phyloP scores from a whole-genome alignment of 2,113 vertebrate species.

The Cranoglanis bouderius region DNA sequence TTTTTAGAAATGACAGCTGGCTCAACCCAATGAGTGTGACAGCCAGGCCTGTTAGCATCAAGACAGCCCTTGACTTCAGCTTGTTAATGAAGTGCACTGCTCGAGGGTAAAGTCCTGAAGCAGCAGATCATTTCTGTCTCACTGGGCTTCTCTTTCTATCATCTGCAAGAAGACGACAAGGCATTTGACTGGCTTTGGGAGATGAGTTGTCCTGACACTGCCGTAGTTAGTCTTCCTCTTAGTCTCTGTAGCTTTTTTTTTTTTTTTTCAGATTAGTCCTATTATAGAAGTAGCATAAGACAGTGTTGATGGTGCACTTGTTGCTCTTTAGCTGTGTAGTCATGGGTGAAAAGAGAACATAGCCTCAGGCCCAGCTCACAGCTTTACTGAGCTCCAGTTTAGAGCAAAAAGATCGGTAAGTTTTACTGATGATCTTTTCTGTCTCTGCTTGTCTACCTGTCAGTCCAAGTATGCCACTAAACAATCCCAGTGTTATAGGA shows the following conservation, averaged over 20 bases:
- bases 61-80: slow-evolving; percentile 27
- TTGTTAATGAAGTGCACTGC: slow-evolving; percentile 30
- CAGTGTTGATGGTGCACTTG: not conserved
- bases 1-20: slow-evolving; percentile 34
- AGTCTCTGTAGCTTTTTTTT: not conserved
- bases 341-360: slow-evolving; percentile 14
- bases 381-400: slow-evolving; percentile 1
- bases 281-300: not conserved
- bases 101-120: slow-evolving; percentile 14
- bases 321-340: not conserved
- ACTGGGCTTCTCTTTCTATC: not conserved
- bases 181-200: not conserved
- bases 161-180: not conserved
- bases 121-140: slow-evolving; percentile 14
- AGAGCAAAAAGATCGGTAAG: not conserved
- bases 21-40: slow-evolving; percentile 27
- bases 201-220: not conserved
- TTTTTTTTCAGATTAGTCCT: not conserved
- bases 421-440: not conserved
- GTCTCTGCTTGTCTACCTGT: not conserved
- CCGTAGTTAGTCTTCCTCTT: not conserved
- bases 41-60: slow-evolving; percentile 31
- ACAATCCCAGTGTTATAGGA: not conserved
- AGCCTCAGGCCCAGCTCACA: slow-evolving; percentile 14
- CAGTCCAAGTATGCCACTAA: not conserved